phyloP scores from a whole-genome alignment of 1,140 invertebrate species.

The Gryllus bimaculatus region DNA sequence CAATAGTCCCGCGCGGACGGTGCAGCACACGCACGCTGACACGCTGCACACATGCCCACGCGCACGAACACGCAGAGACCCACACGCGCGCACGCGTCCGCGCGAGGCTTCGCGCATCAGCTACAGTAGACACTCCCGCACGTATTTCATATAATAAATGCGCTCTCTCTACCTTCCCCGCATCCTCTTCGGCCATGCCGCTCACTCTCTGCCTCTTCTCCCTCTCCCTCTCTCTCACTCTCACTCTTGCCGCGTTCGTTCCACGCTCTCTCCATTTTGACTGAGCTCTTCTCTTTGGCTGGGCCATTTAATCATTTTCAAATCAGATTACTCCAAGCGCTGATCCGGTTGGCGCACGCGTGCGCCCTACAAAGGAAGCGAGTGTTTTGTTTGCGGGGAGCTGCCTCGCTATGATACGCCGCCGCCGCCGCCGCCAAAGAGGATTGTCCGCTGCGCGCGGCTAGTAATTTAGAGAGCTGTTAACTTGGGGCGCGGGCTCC shows the following conservation, averaged over 20 bases:
- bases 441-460: neutral
- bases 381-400: neutral
- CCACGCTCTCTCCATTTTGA: neutral
- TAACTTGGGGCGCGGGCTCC: neutral
- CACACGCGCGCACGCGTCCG: no score
- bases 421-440: neutral
- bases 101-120: no score
- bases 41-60: no score
- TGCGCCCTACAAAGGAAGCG: neutral
- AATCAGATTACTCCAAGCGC: neutral
- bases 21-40: neutral
- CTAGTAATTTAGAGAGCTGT: neutral
- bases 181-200: no score
- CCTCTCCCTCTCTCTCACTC: no score
- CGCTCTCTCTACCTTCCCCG: no score
- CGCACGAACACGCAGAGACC: no score
- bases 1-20: neutral
- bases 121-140: neutral
- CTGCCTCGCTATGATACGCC: neutral
- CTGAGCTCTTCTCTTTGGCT: neutral
- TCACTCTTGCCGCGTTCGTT: no score
- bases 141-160: neutral
- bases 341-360: neutral
- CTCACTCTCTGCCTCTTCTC: no score
- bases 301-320: conserved; percentile 1